These are phyloP conservation scores for Mycteria americana DNA, from an alignment of 2,797 vertebrate genomes.

Conservation along the genomic window DNA sequence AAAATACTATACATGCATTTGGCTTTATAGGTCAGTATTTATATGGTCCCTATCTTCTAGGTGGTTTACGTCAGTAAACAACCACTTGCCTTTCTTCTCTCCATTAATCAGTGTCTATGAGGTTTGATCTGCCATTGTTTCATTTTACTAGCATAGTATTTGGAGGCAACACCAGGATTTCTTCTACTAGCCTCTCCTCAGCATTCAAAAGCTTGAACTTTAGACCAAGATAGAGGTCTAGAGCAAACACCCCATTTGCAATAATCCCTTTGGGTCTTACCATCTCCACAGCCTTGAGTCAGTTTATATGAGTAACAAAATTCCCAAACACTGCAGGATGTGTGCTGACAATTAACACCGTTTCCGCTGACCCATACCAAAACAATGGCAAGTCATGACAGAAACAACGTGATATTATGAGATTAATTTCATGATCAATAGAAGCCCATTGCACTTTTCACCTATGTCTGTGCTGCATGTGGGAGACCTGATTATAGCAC, in stretches of 20 bases:
- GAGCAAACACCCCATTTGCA: neutral
- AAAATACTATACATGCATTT: neutral
- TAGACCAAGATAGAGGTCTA: neutral
- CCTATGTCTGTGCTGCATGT: neutral
- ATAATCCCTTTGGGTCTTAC: neutral
- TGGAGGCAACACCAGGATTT: neutral
- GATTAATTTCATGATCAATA: neutral
- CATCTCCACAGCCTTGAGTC: neutral
- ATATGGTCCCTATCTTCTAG: neutral
- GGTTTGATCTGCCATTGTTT: neutral
- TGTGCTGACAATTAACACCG: neutral
- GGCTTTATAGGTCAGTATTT: neutral
- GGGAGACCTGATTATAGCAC: neutral
- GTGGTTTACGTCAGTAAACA: neutral
- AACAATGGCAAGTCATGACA: neutral
- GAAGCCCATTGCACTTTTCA: neutral
- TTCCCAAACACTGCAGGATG: neutral
- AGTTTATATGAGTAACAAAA: neutral
- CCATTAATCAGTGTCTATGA: neutral
- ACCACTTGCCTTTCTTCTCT: neutral
- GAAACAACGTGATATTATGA: neutral
- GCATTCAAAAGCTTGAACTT: neutral
- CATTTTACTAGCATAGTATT: neutral
- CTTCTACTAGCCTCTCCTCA: neutral
- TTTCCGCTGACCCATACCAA: neutral